Base-by-base conservation (phyloP, 2,888 invertebrate species). In the Drosophila rellima region DNA sequence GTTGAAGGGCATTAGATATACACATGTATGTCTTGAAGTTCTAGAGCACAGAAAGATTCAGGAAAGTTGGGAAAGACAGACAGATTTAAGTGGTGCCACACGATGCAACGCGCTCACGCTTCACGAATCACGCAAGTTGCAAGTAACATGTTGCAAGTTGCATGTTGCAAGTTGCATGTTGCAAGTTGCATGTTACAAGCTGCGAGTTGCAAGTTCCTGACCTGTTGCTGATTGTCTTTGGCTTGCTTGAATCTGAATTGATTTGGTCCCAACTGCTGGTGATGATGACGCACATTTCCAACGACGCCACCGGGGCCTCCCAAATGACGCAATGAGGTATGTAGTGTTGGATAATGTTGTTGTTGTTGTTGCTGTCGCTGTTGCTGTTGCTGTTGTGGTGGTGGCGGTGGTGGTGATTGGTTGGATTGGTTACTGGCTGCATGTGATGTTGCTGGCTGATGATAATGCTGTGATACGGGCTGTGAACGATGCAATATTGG, bases 401-500 rank as follows among this genome's bases (percentile, higher is more conserved):
- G 70, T 51, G 51, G 75, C 68, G 44, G 71, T 45, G 61, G 71
- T 57, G 64, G 67, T 69, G 67, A 78, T 63, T 75, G 82, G 78
- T 78, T 84, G 73, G 65, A 78, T 64, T 75, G 82, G 79, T 78
- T 84, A 69, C 68, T 78, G 60, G 74, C 69, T 60, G 77, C 59
- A 70, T 64, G 69, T 56, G 74, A 48, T 74, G 69, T 57, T 55
- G 63, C 73, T 87, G 83, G 61, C 86, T 83, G 83, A 85, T 83
- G 83, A 85, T 83, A 88, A 88, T 82, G 66, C 47, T 66, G 78
- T 65, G 79, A 70, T 79, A 80, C 71, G 59, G 68, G 77, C 71
- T 86, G 90, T 85, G 92, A 90, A 67, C 92, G 92, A 92, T 92
- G 92, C 70, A 93, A 83, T 77, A 93, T 90, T 82, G 92, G 92